A percentile compares a stretch with the other conserved stretches of the same genome.
Evolutionary conservation across 2,888 invertebrate genomes (phyloP).

Genomic region (Rhogogaster chlorosoma): DNA sequence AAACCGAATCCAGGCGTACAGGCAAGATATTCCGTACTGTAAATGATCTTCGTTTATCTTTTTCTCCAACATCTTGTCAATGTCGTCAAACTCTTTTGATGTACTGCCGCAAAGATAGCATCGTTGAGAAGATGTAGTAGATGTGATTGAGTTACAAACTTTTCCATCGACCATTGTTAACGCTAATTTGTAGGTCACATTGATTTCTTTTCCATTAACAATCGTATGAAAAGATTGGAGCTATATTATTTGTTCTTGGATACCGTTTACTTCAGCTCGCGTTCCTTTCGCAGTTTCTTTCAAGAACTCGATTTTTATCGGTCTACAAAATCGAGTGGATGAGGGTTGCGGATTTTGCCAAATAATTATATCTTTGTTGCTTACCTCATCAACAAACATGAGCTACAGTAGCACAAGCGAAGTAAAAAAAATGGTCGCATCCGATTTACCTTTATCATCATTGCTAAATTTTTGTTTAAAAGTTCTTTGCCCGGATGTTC

Average conservation of each 20-base stretch:
- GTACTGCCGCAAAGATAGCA: conserved; percentile 57
- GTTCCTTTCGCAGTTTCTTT: conserved; percentile 40
- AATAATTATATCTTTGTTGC: conserved; percentile 13
- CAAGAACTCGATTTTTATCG: conserved; percentile 34
- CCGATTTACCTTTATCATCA: conserved; percentile 33
- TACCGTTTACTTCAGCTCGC: conserved; percentile 39
- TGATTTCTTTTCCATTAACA: conserved; percentile 54
- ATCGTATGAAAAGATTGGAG: conserved; percentile 46
- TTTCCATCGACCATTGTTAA: conserved; percentile 59
- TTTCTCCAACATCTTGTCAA: conserved; percentile 53
- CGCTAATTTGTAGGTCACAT: conserved; percentile 53
- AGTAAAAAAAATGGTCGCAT: conserved; percentile 32
- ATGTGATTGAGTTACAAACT: conserved; percentile 58
- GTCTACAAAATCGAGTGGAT: conserved; percentile 32
- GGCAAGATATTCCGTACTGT: conserved; percentile 27
- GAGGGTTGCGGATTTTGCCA: conserved; percentile 35
- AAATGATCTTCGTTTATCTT: conserved; percentile 29
- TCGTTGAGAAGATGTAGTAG: conserved; percentile 57
- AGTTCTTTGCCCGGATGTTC: conserved; percentile 29
- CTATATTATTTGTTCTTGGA: conserved; percentile 52
- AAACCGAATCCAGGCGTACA: conserved; percentile 24
- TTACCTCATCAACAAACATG: conserved; percentile 23
- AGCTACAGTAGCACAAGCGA: conserved; percentile 35
- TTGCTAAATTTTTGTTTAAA: conserved; percentile 38
- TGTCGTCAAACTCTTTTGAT: conserved; percentile 57